Evolutionary conservation across 2,113 vertebrate species (phyloP).

Genomic region (Hepsetus odoe): DNA sequence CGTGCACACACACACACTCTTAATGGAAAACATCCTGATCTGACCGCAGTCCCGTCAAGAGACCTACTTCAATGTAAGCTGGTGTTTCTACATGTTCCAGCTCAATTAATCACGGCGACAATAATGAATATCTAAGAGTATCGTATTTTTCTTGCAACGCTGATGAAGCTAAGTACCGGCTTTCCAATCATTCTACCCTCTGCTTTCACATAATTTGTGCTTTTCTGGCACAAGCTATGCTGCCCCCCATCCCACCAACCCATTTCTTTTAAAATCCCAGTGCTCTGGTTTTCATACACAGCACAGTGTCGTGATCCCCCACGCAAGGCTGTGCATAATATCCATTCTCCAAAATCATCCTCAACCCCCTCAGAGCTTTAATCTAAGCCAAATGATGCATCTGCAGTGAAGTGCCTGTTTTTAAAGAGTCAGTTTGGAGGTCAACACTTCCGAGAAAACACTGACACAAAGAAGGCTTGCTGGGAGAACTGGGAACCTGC

Average conservation of each 20-base stretch:
- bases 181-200: conserved; percentile 24
- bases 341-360: conserved; percentile 47
- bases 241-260: neutral
- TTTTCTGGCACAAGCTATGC: conserved; percentile 13
- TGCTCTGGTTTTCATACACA: conserved; percentile 43
- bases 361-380: conserved; percentile 73
- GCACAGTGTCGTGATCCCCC: conserved; percentile 54
- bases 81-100: neutral
- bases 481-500: neutral
- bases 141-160: neutral
- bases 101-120: conserved; percentile 31
- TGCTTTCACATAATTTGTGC: conserved; percentile 40
- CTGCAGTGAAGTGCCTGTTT: conserved; percentile 38
- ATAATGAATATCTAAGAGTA: conserved; percentile 29
- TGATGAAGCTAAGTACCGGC: neutral
- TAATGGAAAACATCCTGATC: conserved; percentile 52
- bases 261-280: neutral
- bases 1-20: conserved; percentile 46
- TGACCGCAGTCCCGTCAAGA: conserved; percentile 15
- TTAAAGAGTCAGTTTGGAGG: conserved; percentile 18
- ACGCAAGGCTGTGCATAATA: conserved; percentile 36
- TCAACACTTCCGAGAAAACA: conserved; percentile 20
- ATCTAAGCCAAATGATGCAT: conserved; percentile 41
- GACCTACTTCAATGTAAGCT: conserved; percentile 4
- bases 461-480: conserved; percentile 15